Percentiles rank a stretch among this genome's conserved stretches.
phyloP scores from a whole-genome alignment of 2,113 vertebrate genomes.

The Mus pahari region DNA sequence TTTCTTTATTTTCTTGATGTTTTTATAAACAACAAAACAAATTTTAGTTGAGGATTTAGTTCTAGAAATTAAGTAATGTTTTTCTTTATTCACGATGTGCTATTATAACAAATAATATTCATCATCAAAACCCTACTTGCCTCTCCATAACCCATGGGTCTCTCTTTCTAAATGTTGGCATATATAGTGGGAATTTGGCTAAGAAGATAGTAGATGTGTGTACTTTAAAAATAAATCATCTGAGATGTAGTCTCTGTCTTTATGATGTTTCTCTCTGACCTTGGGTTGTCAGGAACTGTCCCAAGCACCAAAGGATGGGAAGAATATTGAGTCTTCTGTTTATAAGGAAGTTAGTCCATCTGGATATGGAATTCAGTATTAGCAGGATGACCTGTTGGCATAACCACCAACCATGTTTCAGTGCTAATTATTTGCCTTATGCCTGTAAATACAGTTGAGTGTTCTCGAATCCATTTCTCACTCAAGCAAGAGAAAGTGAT shows the following conservation, averaged over 20 bases:
- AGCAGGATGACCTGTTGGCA: not conserved
- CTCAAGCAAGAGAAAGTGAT: not conserved
- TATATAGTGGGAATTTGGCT: not conserved
- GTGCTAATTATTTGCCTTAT: not conserved
- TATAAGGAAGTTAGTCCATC: too few relatives aligned
- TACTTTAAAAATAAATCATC: too few relatives aligned
- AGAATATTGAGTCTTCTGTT: too few relatives aligned
- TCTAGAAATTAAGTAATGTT: not conserved
- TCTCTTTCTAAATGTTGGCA: too few relatives aligned
- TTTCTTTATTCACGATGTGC: not conserved
- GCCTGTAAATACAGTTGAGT: not conserved
- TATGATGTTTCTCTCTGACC: not conserved
- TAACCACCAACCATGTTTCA: not conserved
- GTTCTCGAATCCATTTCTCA: not conserved
- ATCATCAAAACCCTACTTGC: not conserved
- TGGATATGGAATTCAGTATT: not conserved
- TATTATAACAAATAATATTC: not conserved
- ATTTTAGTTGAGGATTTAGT: not conserved
- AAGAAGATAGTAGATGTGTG: not conserved
- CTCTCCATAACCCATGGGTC: not conserved
- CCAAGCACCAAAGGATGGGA: too few relatives aligned
- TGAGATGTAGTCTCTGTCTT: too few relatives aligned
- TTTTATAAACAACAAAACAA: not conserved
- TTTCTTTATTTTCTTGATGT: not conserved
- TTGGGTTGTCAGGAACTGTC: not conserved